Base-by-base conservation (phyloP, 1,140 invertebrate genomes). In the Macrocentrus cingulum region DNA sequence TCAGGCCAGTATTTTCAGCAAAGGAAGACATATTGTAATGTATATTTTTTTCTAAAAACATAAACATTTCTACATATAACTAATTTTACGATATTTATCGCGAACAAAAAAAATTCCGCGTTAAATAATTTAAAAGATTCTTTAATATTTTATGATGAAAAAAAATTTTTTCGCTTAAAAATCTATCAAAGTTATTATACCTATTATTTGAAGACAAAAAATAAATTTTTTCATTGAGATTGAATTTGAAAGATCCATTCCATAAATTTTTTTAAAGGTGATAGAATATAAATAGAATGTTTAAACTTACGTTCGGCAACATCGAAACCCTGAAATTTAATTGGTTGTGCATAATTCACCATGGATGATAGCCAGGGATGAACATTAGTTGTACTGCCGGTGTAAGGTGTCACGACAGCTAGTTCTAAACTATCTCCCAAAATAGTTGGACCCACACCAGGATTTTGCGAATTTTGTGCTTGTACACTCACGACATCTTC, bases 1-100 rank as follows among this genome's bases (percentile, higher is more conserved):
- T 94, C 71, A 99, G 85, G 59, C 95, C 97, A 36, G 94, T 89
- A 13, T 91, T 95, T 82, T 99, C 97, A 66, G 95, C 94, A 81
- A 99, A 99, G 37, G 95, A 98, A 34, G 96, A 99, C 97, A 99
- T 99, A 76, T 99, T 95, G 81, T 94, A 91, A 81, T 95, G 88
- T 67, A 96, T 87, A 80, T 98, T 97, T 74, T 94, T 91, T 67
- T 95, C 95, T 97, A 79, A 9, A 29, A 19, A 81, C n/a, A n/a
- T n/a, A n/a, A n/a, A n/a, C n/a, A n/a, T n/a, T n/a, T n/a, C n/a
- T n/a, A n/a, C n/a, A n/a, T n/a, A n/a, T n/a, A n/a, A n/a, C n/a
- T n/a, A n/a, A n/a, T n/a, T n/a, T n/a, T n/a, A n/a, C n/a, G n/a
- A n/a, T n/a, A n/a, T n/a, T n/a, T n/a, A n/a, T n/a, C n/a, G n/a